These are phyloP conservation scores for Calyptommatus sinebrachiatus DNA, from an alignment of 2,113 vertebrate genomes.

Conservation along the genomic window DNA sequence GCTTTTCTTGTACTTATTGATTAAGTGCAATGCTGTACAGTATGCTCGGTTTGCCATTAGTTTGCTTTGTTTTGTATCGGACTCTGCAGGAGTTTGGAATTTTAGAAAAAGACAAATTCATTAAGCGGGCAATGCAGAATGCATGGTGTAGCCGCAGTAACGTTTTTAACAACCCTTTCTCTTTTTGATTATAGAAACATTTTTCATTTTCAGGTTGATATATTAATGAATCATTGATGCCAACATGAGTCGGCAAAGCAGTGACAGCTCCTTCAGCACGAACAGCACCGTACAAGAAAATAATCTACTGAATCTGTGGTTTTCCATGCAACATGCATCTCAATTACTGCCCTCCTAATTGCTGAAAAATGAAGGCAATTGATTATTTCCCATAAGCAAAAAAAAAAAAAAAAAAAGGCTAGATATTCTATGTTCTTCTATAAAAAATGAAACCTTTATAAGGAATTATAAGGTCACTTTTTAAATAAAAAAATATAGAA, in stretches of 20 bases:
- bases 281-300: constrained; percentile 11
- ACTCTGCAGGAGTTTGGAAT: background rate
- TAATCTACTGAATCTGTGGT: constrained; percentile 14
- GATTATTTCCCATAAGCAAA: constrained; percentile 34
- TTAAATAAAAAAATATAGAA: background rate
- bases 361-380: constrained; percentile 32
- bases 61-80: background rate
- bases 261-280: constrained; percentile 15
- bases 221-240: constrained; percentile 13
- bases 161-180: background rate
- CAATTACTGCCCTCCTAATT: constrained; percentile 23
- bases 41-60: background rate
- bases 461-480: background rate
- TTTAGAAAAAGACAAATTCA: constrained; percentile 1
- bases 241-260: background rate
- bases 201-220: constrained; percentile 27
- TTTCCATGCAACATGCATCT: constrained; percentile 20
- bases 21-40: background rate
- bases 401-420: background rate
- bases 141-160: background rate
- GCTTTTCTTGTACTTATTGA: background rate
- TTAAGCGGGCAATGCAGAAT: background rate
- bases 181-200: constrained; percentile 30
- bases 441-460: constrained; percentile 16
- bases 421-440: constrained; percentile 6